Evolutionary conservation across 2,888 invertebrate genomes (phyloP), one percentile per base, ranked within the genome.

Genomic region (Morpho deidamia): DNA sequence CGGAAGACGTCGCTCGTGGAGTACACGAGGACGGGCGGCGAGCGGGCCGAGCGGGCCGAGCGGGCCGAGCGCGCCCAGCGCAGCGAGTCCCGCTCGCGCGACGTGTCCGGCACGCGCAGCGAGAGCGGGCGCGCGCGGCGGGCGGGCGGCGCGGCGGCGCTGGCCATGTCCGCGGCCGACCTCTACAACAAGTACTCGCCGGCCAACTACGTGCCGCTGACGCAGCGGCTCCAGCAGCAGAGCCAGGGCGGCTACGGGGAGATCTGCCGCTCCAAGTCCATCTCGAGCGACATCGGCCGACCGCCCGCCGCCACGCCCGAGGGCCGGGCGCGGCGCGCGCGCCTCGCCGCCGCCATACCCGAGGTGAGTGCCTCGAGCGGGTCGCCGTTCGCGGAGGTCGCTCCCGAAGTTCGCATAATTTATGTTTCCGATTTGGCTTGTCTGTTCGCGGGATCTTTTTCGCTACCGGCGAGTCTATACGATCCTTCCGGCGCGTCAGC

Each of bases 121-220:
- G 92, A 92, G 58, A 91, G 91, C 41, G 58, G 90, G 57, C 72
- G 82, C 54, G 70, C 91, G 72, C 64, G 91, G 66, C 74, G 77
- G 72, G 83, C 79, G 70, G 85, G 88, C 69, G 85, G 83, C 64
- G 90, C 88, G 7, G 88, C 88, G 37, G 86, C 90, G 34, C 71
- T 90, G 68, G 90, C 87, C 48, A 93, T 90, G 91, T 92, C 89
- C 50, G 91, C 90, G 1, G 92, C 94, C 35, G 94, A 95, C 60
- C 80, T 95, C 59, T 92, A 93, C 72, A 93, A 93, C 69, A 95
- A 94, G 78, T 95, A 95, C 72, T 95, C 95, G 39, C 94, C 95
- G 46, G 91, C 93, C 40, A 92, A 93, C 73, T 95, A 95, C 78
- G 92, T 93, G 70, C 94, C 95, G 58, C 67, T 85, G 40, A 88